phyloP scores from a whole-genome alignment of 2,888 invertebrate genomes.

The Cataglyphis altisquamis region DNA sequence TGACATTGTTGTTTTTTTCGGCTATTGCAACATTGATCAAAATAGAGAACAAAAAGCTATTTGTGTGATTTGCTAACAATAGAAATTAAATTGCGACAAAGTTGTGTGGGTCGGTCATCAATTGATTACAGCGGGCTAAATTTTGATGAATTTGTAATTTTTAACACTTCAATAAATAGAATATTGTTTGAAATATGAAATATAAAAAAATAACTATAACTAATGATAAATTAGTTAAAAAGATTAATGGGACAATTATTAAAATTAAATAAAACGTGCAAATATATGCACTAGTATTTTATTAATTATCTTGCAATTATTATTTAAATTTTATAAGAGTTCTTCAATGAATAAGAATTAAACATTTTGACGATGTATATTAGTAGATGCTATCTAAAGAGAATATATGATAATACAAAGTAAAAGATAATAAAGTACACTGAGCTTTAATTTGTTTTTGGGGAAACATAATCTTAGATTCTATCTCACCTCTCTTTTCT shows the following conservation, averaged over 20 bases:
- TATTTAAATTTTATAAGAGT: background rate
- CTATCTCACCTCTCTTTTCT: background rate
- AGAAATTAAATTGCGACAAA: constrained; percentile 31
- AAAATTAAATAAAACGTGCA: background rate
- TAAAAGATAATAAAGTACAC: background rate
- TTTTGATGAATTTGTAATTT: background rate
- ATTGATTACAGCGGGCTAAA: background rate
- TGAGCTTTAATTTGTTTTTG: background rate
- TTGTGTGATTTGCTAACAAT: constrained; percentile 4
- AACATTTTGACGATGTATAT: background rate
- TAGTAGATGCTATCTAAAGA: background rate
- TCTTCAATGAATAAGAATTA: background rate
- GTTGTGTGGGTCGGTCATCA: background rate
- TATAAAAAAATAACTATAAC: background rate
- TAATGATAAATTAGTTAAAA: background rate
- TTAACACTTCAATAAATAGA: background rate
- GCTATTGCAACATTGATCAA: constrained; percentile 12
- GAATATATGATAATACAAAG: background rate
- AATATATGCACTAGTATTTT: background rate
- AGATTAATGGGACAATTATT: background rate
- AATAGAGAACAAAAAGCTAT: constrained; percentile 29
- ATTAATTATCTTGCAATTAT: background rate
- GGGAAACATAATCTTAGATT: background rate
- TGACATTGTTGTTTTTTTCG: background rate
- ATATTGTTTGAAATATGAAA: background rate